These are phyloP conservation scores for Pseudomyrmex pallidus DNA, from an alignment of 1,140 invertebrate species.

Conservation along the genomic window DNA sequence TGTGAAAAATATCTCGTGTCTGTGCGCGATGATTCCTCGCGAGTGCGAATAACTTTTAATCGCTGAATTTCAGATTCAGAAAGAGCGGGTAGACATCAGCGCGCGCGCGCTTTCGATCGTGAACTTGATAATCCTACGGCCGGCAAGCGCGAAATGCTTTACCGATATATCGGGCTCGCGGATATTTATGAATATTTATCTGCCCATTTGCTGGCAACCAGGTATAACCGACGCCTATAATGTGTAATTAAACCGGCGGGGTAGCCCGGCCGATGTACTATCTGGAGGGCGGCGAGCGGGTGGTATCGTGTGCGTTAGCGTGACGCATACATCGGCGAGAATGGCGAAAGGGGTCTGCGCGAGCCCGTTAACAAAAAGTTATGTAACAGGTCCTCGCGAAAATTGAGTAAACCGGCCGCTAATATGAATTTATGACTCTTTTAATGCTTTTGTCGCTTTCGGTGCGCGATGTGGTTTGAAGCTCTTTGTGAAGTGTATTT, in stretches of 20 bases:
- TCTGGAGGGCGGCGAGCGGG: slow-evolving; percentile 36
- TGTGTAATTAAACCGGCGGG: slow-evolving; percentile 76
- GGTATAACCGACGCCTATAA: slow-evolving; percentile 72
- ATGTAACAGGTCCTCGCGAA: slow-evolving; percentile 79
- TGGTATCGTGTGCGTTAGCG: slow-evolving; percentile 13
- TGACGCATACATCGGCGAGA: slow-evolving; percentile 55
- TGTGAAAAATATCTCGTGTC: slow-evolving; percentile 37
- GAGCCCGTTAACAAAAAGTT: slow-evolving; percentile 78
- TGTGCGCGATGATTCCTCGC: not conserved
- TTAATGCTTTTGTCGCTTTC: slow-evolving; percentile 69
- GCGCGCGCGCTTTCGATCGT: not conserved
- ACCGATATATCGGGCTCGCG: slow-evolving; percentile 44
- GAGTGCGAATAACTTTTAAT: slow-evolving; percentile 32
- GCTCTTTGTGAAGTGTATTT: slow-evolving; percentile 61
- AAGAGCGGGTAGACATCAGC: slow-evolving; percentile 14
- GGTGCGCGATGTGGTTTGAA: slow-evolving; percentile 60
- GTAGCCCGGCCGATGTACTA: not conserved
- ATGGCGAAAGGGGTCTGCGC: slow-evolving; percentile 45
- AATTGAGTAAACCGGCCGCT: slow-evolving; percentile 76
- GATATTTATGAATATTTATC: slow-evolving; percentile 80
- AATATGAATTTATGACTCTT: slow-evolving; percentile 78
- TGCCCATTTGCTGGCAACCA: slow-evolving; percentile 62
- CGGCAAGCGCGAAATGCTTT: slow-evolving; percentile 42
- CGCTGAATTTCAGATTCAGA: slow-evolving; percentile 42
- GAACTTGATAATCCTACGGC: slow-evolving; percentile 46